Evolutionary conservation across 2,888 invertebrate species (phyloP).

Genomic region (Ennomos erosarius): DNA sequence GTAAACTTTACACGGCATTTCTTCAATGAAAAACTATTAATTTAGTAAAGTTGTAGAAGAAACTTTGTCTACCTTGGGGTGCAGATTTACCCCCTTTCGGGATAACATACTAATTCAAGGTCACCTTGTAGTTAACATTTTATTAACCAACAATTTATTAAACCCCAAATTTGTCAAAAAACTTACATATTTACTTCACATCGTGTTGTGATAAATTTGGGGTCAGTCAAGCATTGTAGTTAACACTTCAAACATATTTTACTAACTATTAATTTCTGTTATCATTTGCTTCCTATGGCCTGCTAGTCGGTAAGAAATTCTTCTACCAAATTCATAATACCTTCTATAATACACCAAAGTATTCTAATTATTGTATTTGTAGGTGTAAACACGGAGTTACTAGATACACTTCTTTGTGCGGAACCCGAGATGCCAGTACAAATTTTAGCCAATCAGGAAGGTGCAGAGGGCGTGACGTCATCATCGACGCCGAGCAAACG

Average conservation of each 20-base stretch:
- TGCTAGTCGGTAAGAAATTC: constrained; percentile 69
- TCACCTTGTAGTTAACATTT: too few species aligned
- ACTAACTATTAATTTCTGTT: constrained; percentile 48
- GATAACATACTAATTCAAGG: too few species aligned
- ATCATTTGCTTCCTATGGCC: constrained; percentile 63
- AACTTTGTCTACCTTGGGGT: too few species aligned
- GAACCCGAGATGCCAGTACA: constrained; percentile 62
- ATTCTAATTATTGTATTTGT: constrained; percentile 47
- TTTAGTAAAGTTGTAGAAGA: too few species aligned
- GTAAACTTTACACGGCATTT: too few species aligned
- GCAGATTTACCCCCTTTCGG: too few species aligned
- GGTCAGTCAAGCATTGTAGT: constrained; percentile 2
- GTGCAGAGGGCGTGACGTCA: constrained; percentile 42
- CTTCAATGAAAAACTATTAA: too few species aligned
- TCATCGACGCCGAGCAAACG: constrained; percentile 54
- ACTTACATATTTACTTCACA: too few species aligned
- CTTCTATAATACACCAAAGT: constrained; percentile 1
- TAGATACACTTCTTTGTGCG: constrained; percentile 91
- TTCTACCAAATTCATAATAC: constrained; percentile 19
- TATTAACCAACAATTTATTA: too few species aligned
- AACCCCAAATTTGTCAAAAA: too few species aligned
- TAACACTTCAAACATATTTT: constrained; percentile 16
- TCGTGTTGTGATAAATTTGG: not conserved
- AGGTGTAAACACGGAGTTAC: constrained; percentile 93
- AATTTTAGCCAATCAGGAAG: constrained; percentile 39